Percentiles rank a stretch among this genome's conserved stretches.
phyloP scores from a whole-genome alignment of 2,888 invertebrate genomes.

The Schrankia costaestrigalis region DNA sequence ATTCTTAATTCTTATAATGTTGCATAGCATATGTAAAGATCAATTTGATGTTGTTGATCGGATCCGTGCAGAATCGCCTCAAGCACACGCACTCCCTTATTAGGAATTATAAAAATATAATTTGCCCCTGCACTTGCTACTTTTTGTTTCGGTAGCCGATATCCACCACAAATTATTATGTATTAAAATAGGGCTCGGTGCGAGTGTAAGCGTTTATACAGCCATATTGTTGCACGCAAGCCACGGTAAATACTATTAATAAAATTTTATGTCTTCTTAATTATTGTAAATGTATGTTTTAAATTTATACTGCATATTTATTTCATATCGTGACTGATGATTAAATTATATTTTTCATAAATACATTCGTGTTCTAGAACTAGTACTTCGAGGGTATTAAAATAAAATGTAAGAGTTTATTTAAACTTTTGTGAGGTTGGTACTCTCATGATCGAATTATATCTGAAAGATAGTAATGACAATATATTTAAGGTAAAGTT shows the following conservation, averaged over 20 bases:
- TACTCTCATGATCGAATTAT: too few relatives aligned
- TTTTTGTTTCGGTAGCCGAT: conserved; percentile 53
- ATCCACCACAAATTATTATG: conserved; percentile 54
- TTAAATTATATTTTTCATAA: too few relatives aligned
- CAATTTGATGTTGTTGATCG: conserved; percentile 17
- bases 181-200: conserved; percentile 28
- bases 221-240: too few relatives aligned
- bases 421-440: too few relatives aligned
- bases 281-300: too few relatives aligned
- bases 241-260: conserved; percentile 2
- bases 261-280: conserved; percentile 1
- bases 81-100: conserved; percentile 48
- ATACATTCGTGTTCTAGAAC: too few relatives aligned
- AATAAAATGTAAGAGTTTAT: too few relatives aligned
- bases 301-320: too few relatives aligned
- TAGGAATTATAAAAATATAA: conserved; percentile 71
- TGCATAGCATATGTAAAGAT: conserved; percentile 16
- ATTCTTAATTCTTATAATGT: conserved; percentile 9
- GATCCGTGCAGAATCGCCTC: conserved; percentile 19
- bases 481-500: too few relatives aligned
- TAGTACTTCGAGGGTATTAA: too few relatives aligned
- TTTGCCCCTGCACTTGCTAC: conserved; percentile 36
- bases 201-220: conserved; percentile 23
- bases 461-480: too few relatives aligned
- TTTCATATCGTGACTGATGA: too few relatives aligned